Conservation (phyloP, 1,140 invertebrate species). For the Sitophilus oryzae region DNA sequence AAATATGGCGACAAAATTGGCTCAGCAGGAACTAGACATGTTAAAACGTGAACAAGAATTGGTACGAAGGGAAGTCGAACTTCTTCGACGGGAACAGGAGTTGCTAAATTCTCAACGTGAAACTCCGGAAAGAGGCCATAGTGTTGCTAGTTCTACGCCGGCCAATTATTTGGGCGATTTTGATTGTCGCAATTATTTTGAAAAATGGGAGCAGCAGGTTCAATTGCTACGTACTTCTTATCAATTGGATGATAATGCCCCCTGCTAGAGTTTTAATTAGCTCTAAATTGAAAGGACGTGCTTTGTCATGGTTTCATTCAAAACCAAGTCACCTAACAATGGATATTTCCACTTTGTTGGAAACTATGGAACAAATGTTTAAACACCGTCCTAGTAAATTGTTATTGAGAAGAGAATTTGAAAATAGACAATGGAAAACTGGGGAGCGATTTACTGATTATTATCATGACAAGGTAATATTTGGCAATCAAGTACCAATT, state of each 20-base stretch:
- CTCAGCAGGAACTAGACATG: not conserved
- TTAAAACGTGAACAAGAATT: not conserved
- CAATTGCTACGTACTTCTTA: not conserved
- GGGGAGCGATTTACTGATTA: conserved; percentile 30
- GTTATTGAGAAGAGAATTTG: not conserved
- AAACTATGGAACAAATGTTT: conserved; percentile 1
- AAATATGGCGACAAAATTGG: not conserved
- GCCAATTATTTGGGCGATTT: not conserved
- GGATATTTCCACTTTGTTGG: not conserved
- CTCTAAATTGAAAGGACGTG: conserved; percentile 2
- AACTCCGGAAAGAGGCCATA: no score
- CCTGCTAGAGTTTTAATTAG: not conserved
- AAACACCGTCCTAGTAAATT: conserved; percentile 2
- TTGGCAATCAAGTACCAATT: conserved; percentile 30
- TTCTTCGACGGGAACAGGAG: not conserved
- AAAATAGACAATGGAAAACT: not conserved
- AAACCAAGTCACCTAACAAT: not conserved
- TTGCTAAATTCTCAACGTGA: not conserved
- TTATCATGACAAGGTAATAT: conserved; percentile 33
- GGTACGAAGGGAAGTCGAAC: not conserved
- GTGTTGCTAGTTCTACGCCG: no score
- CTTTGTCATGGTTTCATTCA: not conserved
- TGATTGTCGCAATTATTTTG: not conserved
- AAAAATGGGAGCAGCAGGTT: not conserved
- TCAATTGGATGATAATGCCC: not conserved